Evolutionary conservation across 2,113 vertebrate species (phyloP).

Genomic region (Cyphomyrus discorhynchus): DNA sequence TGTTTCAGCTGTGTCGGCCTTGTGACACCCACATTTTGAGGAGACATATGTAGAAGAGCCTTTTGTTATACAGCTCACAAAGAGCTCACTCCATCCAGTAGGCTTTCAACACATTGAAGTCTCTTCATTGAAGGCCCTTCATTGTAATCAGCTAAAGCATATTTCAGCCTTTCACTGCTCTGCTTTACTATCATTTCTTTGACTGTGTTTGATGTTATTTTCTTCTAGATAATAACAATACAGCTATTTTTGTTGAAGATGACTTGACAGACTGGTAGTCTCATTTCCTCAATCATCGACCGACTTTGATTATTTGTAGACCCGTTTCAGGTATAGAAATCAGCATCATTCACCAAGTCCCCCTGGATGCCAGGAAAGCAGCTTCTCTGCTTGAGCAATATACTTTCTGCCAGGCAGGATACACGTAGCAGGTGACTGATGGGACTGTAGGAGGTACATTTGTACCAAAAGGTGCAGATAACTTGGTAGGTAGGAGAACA

Average conservation of each 20-base stretch:
- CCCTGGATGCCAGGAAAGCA: background rate
- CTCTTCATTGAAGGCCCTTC: background rate
- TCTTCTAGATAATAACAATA: background rate
- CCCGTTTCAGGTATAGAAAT: background rate
- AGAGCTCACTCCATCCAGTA: background rate
- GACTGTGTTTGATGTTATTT: background rate
- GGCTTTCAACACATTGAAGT: background rate
- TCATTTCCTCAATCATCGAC: background rate
- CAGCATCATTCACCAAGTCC: background rate
- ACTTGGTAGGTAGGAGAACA: background rate
- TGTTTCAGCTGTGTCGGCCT: background rate
- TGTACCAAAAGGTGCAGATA: background rate
- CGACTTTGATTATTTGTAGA: background rate
- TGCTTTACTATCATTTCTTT: background rate
- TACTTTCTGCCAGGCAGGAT: background rate
- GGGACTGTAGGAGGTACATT: background rate
- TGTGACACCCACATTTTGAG: background rate
- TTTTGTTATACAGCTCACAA: background rate
- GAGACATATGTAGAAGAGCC: background rate
- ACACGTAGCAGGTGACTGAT: background rate
- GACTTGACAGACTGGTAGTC: background rate
- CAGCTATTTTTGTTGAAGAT: background rate
- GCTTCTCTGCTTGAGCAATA: background rate
- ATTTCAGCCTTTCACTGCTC: background rate
- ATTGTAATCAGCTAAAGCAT: background rate